Evolutionary conservation across 2,113 vertebrate genomes (phyloP), one percentile per base, ranked within the genome.

Genomic region (Hippocampus guttulatus): DNA sequence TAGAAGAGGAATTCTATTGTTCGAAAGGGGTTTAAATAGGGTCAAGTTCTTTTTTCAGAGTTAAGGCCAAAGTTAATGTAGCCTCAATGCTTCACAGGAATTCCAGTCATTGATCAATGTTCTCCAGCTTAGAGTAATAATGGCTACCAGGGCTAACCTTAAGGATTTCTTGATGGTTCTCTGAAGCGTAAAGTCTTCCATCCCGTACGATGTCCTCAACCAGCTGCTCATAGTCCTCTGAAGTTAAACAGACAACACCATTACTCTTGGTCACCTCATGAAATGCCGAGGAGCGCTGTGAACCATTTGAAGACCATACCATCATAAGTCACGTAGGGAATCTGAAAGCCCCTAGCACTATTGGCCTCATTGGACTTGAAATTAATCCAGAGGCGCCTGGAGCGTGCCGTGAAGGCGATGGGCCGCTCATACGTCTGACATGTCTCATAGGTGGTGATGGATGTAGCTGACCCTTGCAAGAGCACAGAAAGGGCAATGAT

Each of bases 81-180:
- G n/a, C 5, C 10, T 27, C 55, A 49, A 15, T 0, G 5, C 47
- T 49, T 45, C 12, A 5, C 47, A 49, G 3, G 47, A 16, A 49
- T 49, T 52, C 12, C 52, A 11, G 21, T 23, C 15, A 10, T 23
- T 55, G 52, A 55, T 23, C 20, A 21, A 5, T 6, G 8, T 51
- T 55, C 3, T 1, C n/a, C 10, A 23, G 8, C 52, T 2, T 23
- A n/a, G 9, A 54, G 52, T n/a, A 14, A 21, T 5, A 40, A 63
- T 16, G 41, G 47, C 8, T 2, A 38, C 54, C 71, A 62, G 14
- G 3, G 41, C 92, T 91, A 52, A 95, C 97, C 95, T 98, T 98
- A 71, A 98, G 92, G 88, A 98, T 98, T 90, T 98, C 97, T 89
- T 98, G 97, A 88, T 98, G 97, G 85, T 98, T 98, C 90, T 98